A percentile compares a stretch with the other conserved stretches of the same genome.
Conservation (phyloP, 2,797 vertebrate species). For the Scleropages formosus region DNA sequence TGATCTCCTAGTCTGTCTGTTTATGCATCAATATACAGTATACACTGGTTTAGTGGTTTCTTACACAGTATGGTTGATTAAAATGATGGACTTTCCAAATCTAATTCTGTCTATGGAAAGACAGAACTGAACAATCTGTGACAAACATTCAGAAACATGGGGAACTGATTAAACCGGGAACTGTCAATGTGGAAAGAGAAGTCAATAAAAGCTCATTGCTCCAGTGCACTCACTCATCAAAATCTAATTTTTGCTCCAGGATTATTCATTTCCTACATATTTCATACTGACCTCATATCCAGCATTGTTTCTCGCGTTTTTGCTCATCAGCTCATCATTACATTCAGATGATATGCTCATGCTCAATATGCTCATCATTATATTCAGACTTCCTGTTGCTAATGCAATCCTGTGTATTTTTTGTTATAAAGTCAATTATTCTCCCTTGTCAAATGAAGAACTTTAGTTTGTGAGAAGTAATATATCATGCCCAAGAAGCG, state of each 20-base stretch:
- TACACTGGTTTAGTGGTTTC: too few relatives aligned
- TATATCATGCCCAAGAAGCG: too few relatives aligned
- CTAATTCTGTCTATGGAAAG: slow-evolving; percentile 19
- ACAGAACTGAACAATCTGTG: not conserved
- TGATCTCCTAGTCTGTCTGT: too few relatives aligned
- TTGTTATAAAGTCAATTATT: not conserved
- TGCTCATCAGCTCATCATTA: not conserved
- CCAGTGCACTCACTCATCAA: not conserved
- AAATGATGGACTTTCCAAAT: slow-evolving; percentile 6
- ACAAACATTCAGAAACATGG: not conserved
- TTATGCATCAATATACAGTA: too few relatives aligned
- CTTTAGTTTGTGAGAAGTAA: too few relatives aligned
- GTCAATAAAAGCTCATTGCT: not conserved
- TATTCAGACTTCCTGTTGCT: not conserved
- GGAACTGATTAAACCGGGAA: slow-evolving; percentile 3
- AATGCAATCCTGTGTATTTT: not conserved
- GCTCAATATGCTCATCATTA: too few relatives aligned
- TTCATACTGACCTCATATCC: not conserved
- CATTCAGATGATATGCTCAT: not conserved
- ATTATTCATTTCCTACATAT: not conserved
- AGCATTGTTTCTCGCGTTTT: not conserved
- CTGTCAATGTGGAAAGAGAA: slow-evolving; percentile 16
- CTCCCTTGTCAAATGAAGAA: not conserved
- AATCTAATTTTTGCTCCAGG: not conserved
- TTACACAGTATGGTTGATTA: too few relatives aligned